Evolutionary conservation across 2,113 vertebrate species (phyloP).

Genomic region (Lagopus leucura): DNA sequence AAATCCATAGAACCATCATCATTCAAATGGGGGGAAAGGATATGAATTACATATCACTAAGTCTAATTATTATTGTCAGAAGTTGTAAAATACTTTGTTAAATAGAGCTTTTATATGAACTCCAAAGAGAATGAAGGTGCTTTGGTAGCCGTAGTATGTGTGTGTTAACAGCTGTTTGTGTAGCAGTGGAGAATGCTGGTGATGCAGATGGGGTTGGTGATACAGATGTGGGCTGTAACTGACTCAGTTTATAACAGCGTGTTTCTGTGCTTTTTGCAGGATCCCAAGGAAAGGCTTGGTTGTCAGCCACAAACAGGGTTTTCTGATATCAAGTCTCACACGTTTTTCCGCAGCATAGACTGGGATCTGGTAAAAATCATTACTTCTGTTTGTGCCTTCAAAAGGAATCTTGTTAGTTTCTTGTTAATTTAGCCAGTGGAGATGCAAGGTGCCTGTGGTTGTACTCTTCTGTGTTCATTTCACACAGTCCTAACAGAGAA

Average conservation of each 20-base stretch:
- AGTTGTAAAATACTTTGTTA: background rate
- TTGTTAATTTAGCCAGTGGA: fast-evolving
- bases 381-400: background rate
- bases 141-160: background rate
- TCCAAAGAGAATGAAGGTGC: background rate
- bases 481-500: fast-evolving
- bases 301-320: conserved; percentile 95
- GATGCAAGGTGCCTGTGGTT: background rate
- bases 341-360: conserved; percentile 98
- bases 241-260: background rate
- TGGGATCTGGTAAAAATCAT: conserved; percentile 93
- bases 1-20: background rate
- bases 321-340: conserved; percentile 96
- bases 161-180: background rate
- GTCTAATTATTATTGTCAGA: background rate
- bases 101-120: background rate
- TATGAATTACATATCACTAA: background rate
- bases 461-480: background rate
- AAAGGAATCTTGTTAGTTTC: background rate
- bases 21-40: background rate
- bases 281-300: conserved; percentile 97
- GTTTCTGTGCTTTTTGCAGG: conserved; percentile 77
- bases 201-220: background rate
- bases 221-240: background rate
- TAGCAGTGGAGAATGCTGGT: background rate